Base-by-base conservation (phyloP, 37 sponge, comb jelly and placozoan genomes). In the Eunapius fragilis region DNA sequence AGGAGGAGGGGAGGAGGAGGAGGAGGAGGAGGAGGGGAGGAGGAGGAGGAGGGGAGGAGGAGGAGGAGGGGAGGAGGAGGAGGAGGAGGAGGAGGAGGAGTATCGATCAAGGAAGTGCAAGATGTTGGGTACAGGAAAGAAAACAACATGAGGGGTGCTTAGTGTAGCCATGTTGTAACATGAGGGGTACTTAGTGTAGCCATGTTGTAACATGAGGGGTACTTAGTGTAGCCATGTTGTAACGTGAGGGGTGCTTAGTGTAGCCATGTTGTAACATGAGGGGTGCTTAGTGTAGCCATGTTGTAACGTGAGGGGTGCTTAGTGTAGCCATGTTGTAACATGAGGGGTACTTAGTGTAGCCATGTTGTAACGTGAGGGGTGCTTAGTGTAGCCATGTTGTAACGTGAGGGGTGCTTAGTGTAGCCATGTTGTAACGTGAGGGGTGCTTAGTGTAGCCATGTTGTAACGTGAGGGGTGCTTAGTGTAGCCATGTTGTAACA, bases 1-100 rank as follows among this genome's bases (percentile, higher is more conserved):
- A 82, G 72, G 73, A 71, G 35, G 37, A 30, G 73, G 24, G 35
- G 73, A 47, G 81, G 25, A 79, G 32, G 68, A 33, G 37, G 30
- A 37, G 81, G n/a, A 41, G 78, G 2, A 1, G 78, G 41, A 41
- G 0, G 35, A 25, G 25, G 78, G 35, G n/a, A 77, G 37, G 78
- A 77, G 41, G 5, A n/a, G 41, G 41, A 9, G 71, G 3, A 10
- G 71, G 41, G 41, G 2, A 70, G 27, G 4, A 5, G 71, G 25
- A 27, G 7, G 27, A 70, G 27, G 7, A 70, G 27, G 71, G 25
- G 25, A 10, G 13, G 32, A 19, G 28, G 0, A 73, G 32, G 25
- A 17, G 74, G 19, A 14, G 2, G 71, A n/a, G 27, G n/a, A n/a
- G n/a, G n/a, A n/a, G n/a, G n/a, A n/a, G n/a, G n/a, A n/a, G n/a